A percentile compares a stretch with the other conserved stretches of the same genome.
Conservation (phyloP, 2,113 vertebrate species). For the Nansenia antarctica region DNA sequence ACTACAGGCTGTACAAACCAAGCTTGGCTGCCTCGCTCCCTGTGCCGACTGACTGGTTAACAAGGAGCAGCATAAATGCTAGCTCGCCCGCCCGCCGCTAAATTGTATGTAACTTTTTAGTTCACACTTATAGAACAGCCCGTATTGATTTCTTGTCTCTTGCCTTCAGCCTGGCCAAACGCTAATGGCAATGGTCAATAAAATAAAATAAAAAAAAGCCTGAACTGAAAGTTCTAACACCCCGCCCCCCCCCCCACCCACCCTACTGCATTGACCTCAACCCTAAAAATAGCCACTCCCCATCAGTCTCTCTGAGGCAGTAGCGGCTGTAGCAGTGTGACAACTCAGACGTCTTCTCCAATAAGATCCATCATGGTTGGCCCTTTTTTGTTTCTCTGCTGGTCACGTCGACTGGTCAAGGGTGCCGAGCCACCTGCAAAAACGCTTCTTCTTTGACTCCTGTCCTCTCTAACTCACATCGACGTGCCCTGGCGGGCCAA, state of each 20-base stretch:
- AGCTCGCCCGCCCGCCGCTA: slow-evolving; percentile 49
- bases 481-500: slow-evolving; percentile 43
- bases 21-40: slow-evolving; percentile 48
- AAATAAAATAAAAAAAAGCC: no score
- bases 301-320: slow-evolving; percentile 52
- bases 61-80: slow-evolving; percentile 65
- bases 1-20: slow-evolving; percentile 59
- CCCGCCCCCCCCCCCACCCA: slow-evolving; percentile 52
- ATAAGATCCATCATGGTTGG: slow-evolving; percentile 30
- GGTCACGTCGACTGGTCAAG: slow-evolving; percentile 48
- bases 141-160: slow-evolving; percentile 76
- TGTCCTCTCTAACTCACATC: slow-evolving; percentile 47
- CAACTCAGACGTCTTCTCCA: slow-evolving; percentile 52
- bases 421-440: slow-evolving; percentile 53
- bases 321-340: slow-evolving; percentile 22
- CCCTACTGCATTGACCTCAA: slow-evolving; percentile 50
- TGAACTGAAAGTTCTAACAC: slow-evolving; percentile 72
- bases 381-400: slow-evolving; percentile 41
- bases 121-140: slow-evolving; percentile 67
- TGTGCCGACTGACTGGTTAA: slow-evolving; percentile 63
- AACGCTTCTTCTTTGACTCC: slow-evolving; percentile 42
- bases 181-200: slow-evolving; percentile 79
- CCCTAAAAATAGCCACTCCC: slow-evolving; percentile 66
- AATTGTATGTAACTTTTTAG: slow-evolving; percentile 75
- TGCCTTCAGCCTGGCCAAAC: slow-evolving; percentile 66